Conservation (phyloP, 1,140 invertebrate species). For the Holcopasites calliopsidis region DNA sequence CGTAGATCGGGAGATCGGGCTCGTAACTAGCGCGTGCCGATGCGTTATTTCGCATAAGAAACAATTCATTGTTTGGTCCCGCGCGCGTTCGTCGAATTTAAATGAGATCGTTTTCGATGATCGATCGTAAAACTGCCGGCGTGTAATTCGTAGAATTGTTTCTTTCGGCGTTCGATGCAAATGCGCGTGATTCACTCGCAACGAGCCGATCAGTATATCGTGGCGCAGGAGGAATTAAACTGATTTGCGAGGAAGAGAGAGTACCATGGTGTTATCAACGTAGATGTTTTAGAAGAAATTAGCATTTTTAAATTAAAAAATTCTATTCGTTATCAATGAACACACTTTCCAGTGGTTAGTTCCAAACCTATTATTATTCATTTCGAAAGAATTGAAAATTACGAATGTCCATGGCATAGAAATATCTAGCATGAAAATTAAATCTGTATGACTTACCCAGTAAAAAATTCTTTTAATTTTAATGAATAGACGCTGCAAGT, state of each 20-base stretch:
- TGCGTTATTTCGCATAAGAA: background rate
- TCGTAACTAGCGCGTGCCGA: background rate
- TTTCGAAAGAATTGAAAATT: too few species aligned
- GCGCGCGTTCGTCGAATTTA: conserved; percentile 1
- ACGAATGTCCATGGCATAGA: too few species aligned
- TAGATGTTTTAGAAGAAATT: too few species aligned
- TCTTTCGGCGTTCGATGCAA: background rate
- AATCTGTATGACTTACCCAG: too few species aligned
- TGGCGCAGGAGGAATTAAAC: background rate
- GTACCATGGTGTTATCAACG: too few species aligned
- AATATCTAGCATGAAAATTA: too few species aligned
- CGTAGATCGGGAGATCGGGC: background rate
- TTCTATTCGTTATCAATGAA: too few species aligned
- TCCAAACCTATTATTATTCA: too few species aligned
- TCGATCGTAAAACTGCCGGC: background rate
- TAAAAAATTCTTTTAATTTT: too few species aligned
- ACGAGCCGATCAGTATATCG: background rate
- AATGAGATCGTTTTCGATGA: background rate
- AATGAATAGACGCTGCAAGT: too few species aligned
- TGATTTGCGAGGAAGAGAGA: background rate
- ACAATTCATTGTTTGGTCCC: background rate
- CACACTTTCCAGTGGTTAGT: too few species aligned
- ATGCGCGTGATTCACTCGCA: background rate
- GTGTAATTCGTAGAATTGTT: background rate
- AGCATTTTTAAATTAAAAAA: too few species aligned